Evolutionary conservation across 2,888 invertebrate genomes (phyloP).

Genomic region (Synergus gifuensis): DNA sequence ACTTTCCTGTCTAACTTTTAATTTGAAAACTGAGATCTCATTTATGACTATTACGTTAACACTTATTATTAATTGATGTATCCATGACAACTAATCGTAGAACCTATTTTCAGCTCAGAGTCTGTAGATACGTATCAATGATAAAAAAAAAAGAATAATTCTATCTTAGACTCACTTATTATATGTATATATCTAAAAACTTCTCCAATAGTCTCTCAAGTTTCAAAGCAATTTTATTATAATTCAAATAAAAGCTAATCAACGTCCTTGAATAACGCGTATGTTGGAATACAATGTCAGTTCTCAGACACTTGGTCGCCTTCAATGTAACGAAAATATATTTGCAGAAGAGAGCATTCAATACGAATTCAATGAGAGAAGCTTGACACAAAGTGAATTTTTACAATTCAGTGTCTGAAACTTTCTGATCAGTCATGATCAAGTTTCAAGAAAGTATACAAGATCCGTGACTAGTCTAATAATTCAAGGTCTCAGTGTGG

Average conservation of each 20-base stretch:
- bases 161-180: background rate
- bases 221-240: constrained; percentile 11
- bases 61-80: constrained; percentile 27
- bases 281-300: background rate
- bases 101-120: background rate
- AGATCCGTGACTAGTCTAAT: no score
- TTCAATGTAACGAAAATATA: background rate
- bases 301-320: constrained; percentile 3
- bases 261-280: constrained; percentile 2
- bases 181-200: no score
- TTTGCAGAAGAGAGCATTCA: background rate
- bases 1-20: background rate
- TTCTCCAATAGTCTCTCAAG: constrained; percentile 3
- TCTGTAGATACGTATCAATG: background rate
- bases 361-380: no score
- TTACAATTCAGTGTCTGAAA: background rate
- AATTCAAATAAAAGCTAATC: background rate
- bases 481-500: background rate
- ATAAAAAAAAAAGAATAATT: background rate
- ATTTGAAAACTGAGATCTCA: background rate
- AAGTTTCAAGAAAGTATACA: no score
- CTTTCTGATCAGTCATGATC: background rate
- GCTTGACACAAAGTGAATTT: background rate
- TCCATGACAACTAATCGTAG: constrained; percentile 18
- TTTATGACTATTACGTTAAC: constrained; percentile 15